Base-by-base conservation (phyloP, 2,888 invertebrate species). In the Protonemura montana region DNA sequence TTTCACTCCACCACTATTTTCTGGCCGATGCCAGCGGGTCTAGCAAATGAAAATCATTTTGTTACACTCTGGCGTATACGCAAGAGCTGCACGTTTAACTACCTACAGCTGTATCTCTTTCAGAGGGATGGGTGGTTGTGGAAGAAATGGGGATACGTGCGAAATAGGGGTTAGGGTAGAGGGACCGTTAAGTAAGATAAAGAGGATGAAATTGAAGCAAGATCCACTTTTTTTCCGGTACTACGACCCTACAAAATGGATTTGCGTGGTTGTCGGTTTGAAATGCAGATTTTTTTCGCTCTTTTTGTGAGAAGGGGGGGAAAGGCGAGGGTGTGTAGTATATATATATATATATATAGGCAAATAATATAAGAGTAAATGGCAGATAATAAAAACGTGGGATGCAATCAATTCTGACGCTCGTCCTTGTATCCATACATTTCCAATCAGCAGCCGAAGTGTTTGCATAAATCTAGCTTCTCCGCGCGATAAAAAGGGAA, bases 31-130 rank as follows among this genome's bases (percentile, higher is more conserved):
- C 78, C 78, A 28, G 78, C 26, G 78, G 35, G 10, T 25, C 78
- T 25, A 30, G 86, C 86, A 87, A 85, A 87, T 87, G 86, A 85
- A 87, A 87, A 87, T 87, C 86, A 87, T 87, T 87, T 87, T 87
- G 85, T 87, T 87, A 81, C 82, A 28, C 86, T 59, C 82, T 86
- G 59, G 16, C 59, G 59, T 10, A 59, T 59, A 21, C 21, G 21
- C 76, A 27, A 78, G 78, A 29, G 82, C 83, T 30, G 29, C 84
- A 28, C 76, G 83, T 84, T 78, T 81, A 85, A 85, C 86, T 86
- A 83, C 81, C 82, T 86, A 86, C 86, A 86, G 86, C 85, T 85
- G 86, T 85, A 86, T 76, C 41, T 26, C 30, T 30, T 59, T 76
- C 42, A 42, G 59, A 25, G 81, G 28, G 86, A 30, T 42, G 29